These are phyloP conservation scores for Griposia aprilina DNA, from an alignment of 2,888 invertebrate species.

Conservation along the genomic window DNA sequence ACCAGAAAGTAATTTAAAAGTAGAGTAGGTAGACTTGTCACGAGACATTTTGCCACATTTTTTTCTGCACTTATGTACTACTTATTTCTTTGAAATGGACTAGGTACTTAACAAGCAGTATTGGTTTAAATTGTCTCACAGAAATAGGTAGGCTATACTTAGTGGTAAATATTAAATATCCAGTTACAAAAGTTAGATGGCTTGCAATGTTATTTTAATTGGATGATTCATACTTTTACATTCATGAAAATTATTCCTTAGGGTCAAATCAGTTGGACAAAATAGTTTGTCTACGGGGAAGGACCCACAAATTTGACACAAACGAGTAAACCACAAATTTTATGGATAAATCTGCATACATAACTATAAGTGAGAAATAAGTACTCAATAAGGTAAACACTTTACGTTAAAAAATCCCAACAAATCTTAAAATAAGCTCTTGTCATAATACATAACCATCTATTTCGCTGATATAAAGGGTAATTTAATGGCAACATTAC, in stretches of 20 bases:
- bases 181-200: background rate
- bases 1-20: background rate
- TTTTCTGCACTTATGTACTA: background rate
- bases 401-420: background rate
- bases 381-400: conserved; percentile 8
- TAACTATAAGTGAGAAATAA: conserved; percentile 26
- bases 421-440: conserved; percentile 36
- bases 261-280: too few relatives aligned
- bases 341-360: conserved; percentile 7
- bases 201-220: conserved; percentile 5
- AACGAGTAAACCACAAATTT: background rate
- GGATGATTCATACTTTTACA: too few relatives aligned
- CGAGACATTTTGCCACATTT: background rate
- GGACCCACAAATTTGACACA: conserved; percentile 8
- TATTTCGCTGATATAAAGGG: conserved; percentile 12
- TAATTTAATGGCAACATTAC: conserved; percentile 59
- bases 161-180: background rate
- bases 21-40: background rate
- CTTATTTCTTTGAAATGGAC: background rate
- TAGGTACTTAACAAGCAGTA: background rate
- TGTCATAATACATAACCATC: conserved; percentile 37
- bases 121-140: background rate
- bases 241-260: too few relatives aligned
- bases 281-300: too few relatives aligned
- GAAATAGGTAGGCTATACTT: background rate